Conservation (phyloP, 2,888 invertebrate species). For the Tipula helvola region DNA sequence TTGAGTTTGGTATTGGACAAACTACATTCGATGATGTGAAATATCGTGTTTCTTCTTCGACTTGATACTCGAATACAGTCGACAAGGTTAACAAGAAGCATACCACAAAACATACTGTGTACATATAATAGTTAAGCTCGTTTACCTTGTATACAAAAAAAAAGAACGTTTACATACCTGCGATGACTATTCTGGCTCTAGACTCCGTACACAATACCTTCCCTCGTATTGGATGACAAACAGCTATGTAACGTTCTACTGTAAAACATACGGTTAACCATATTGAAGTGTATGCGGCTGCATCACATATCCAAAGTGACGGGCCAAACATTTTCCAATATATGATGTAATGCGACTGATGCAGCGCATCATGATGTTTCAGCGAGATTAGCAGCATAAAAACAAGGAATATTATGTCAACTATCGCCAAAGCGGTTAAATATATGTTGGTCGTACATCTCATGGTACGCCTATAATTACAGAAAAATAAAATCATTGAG, state of each 20-base stretch:
- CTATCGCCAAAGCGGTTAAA: slow-evolving; percentile 56
- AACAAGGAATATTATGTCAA: slow-evolving; percentile 55
- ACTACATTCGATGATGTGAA: not conserved
- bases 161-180: slow-evolving; percentile 24
- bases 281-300: slow-evolving; percentile 55
- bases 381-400: slow-evolving; percentile 50
- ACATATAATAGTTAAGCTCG: not conserved
- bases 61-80: slow-evolving; percentile 53
- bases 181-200: slow-evolving; percentile 52
- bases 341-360: slow-evolving; percentile 38
- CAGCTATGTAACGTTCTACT: slow-evolving; percentile 61
- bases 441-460: slow-evolving; percentile 62
- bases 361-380: slow-evolving; percentile 44
- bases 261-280: slow-evolving; percentile 67
- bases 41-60: slow-evolving; percentile 18
- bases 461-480: slow-evolving; percentile 46
- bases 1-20: not conserved
- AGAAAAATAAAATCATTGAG: slow-evolving; percentile 5
- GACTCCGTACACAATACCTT: slow-evolving; percentile 56
- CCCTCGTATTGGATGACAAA: slow-evolving; percentile 59
- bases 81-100: slow-evolving; percentile 36
- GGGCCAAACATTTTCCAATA: slow-evolving; percentile 49
- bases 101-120: not conserved
- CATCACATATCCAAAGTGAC: slow-evolving; percentile 51
- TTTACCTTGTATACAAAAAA: not conserved